Conservation (phyloP, 2,113 vertebrate species). For the Salminus brasiliensis region DNA sequence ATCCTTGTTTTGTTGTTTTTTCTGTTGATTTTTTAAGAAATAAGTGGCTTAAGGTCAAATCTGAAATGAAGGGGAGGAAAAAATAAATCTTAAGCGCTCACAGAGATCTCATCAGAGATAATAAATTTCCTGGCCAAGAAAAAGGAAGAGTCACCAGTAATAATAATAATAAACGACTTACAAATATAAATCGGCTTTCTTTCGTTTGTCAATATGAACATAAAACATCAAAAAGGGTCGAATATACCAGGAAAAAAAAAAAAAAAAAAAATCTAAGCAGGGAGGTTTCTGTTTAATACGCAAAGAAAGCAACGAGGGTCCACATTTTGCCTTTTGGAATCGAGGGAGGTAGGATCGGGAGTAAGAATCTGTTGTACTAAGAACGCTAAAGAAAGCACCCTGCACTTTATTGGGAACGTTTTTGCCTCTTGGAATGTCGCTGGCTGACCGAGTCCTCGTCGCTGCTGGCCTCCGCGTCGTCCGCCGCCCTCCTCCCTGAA, state of each 20-base stretch:
- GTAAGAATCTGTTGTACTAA: conserved; percentile 43
- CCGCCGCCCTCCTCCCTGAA: conserved; percentile 41
- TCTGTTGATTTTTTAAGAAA: background rate
- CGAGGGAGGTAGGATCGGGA: conserved; percentile 49
- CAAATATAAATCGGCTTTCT: conserved; percentile 80
- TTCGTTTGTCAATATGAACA: conserved; percentile 67
- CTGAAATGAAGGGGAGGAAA: too few relatives aligned
- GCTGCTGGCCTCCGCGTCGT: conserved; percentile 53
- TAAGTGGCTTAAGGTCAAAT: conserved; percentile 28
- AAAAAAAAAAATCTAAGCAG: conserved; percentile 39
- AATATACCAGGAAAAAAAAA: conserved; percentile 45
- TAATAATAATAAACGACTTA: conserved; percentile 75
- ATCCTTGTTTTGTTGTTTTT: background rate
- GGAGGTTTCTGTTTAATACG: conserved; percentile 57
- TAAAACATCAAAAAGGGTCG: conserved; percentile 62
- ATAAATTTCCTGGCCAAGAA: conserved; percentile 43
- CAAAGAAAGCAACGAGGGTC: conserved; percentile 45
- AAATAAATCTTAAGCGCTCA: conserved; percentile 64
- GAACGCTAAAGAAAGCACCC: conserved; percentile 45
- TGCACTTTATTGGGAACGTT: conserved; percentile 68
- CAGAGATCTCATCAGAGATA: conserved; percentile 53
- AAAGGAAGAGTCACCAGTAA: conserved; percentile 52
- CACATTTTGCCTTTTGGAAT: conserved; percentile 44
- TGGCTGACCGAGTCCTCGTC: conserved; percentile 67
- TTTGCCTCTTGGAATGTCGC: conserved; percentile 81